Base-by-base conservation (phyloP, 2,888 invertebrate genomes). In the Drosophila nr. medialis region DNA sequence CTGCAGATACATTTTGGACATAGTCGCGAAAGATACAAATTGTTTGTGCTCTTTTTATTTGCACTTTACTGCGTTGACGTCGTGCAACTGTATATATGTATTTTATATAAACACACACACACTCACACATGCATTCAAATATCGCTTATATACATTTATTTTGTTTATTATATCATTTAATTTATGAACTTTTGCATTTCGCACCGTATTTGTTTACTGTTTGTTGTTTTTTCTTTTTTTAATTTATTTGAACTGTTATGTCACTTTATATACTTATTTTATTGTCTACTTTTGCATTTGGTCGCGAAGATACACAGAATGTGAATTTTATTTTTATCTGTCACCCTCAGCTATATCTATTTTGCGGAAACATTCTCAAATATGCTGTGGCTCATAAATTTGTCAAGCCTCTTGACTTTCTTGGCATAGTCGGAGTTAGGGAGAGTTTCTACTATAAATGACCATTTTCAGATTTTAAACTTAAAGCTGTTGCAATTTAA, bases 171-270 rank as follows among this genome's bases (percentile, higher is more conserved):
- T 68, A 45, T 67, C 61, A 78, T 72, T 77, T 71, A 75, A 71
- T 80, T 80, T 75, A 75, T 77, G 75, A 77, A 80, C 72, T 80
- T 78, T 76, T 80, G 80, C 66, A 79, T 75, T 80, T 80, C 62
- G 77, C 60, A 72, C 58, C 42, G 29, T 30, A 30, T 61, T 66
- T 75, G 53, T 66, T 75, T 51, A 36, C 29, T 55, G 29, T 54
- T 55, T 64, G 11, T n/a, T 60, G 29, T 18, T 27, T 40, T 53
- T 58, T 10, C n/a, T 49, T 63, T 63, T 64, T 64, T 29, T 36
- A 60, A 72, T 75, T 82, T 80, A 80, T 80, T 87, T 89, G 87
- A 85, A 84, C 67, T 82, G 77, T 89, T 84, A 88, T 84, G 83
- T 84, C 89, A 84, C 72, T 38, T 54, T 34, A 15, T 72, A 64